Evolutionary conservation across 1,140 invertebrate genomes (phyloP).

Genomic region (Drosophila persimilis): DNA sequence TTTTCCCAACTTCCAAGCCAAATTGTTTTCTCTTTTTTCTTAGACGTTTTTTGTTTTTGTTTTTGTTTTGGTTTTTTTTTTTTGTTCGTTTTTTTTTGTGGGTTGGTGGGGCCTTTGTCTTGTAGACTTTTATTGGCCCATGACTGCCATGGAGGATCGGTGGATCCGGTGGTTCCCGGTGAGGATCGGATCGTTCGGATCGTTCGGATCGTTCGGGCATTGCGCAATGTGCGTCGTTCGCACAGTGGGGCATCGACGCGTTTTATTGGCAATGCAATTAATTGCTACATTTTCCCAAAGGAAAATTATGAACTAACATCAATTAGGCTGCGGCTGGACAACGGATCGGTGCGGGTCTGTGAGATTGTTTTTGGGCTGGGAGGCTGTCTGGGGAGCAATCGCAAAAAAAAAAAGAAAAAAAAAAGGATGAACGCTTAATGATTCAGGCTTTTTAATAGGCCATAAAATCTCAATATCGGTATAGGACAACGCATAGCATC

Average conservation of each 20-base stretch:
- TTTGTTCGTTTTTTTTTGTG: slow-evolving; percentile 8
- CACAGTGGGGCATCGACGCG: slow-evolving; percentile 76
- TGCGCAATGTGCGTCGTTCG: slow-evolving; percentile 73
- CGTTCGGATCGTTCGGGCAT: slow-evolving; percentile 20
- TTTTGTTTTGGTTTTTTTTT: slow-evolving; percentile 1
- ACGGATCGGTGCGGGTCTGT: slow-evolving; percentile 11
- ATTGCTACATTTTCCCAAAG: slow-evolving; percentile 80
- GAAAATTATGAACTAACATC: slow-evolving; percentile 82
- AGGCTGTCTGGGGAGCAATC: slow-evolving; percentile 21
- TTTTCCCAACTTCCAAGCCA: slow-evolving; percentile 13
- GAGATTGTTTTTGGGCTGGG: not conserved
- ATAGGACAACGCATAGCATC: slow-evolving; percentile 36
- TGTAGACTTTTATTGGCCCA: slow-evolving; percentile 78
- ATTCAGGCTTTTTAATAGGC: slow-evolving; percentile 80
- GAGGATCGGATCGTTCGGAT: no score
- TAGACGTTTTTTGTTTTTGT: slow-evolving; percentile 3
- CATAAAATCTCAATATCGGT: slow-evolving; percentile 77
- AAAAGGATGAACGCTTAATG: slow-evolving; percentile 62
- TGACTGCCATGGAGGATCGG: slow-evolving; percentile 10
- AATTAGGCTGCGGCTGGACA: slow-evolving; percentile 68
- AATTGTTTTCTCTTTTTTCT: slow-evolving; percentile 41
- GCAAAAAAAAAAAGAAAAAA: slow-evolving; percentile 53
- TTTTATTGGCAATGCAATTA: slow-evolving; percentile 80
- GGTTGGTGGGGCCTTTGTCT: slow-evolving; percentile 47
- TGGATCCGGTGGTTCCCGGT: slow-evolving; percentile 8